Percentiles rank a stretch among this genome's conserved stretches.
phyloP scores from a whole-genome alignment of 92 coral and sea anemone species.

The Epizoanthus fatuus region DNA sequence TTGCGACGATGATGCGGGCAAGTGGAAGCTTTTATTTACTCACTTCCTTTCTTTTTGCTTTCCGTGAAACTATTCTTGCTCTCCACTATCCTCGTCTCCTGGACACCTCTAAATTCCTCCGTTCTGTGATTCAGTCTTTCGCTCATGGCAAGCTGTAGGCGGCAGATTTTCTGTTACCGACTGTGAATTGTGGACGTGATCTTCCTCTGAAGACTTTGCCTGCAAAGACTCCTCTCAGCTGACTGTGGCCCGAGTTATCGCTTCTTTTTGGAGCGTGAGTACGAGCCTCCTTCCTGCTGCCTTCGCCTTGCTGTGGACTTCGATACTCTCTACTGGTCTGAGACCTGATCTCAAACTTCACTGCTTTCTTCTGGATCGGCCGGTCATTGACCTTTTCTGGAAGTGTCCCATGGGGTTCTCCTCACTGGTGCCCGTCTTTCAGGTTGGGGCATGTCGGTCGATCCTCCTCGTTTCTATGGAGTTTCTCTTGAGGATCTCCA shows the following conservation, averaged over 20 bases:
- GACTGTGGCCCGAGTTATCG: not conserved
- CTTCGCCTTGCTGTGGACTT: not conserved
- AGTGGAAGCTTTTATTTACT: conserved; percentile 1
- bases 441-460: conserved; percentile 18
- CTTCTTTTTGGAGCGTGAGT: not conserved
- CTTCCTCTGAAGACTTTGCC: not conserved
- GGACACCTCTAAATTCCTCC: not conserved
- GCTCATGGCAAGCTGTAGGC: conserved; percentile 1
- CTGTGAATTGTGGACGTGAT: not conserved
- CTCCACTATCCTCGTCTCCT: not conserved
- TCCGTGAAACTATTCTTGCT: not conserved
- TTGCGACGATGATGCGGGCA: not conserved
- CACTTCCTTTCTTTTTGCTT: not conserved
- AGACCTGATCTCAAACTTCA: conserved; percentile 35
- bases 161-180: not conserved
- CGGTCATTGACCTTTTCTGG: conserved; percentile 14
- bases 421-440: conserved; percentile 30
- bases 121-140: not conserved
- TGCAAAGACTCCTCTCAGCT: not conserved
- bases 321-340: conserved; percentile 32
- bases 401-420: conserved; percentile 48
- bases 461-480: conserved; percentile 22
- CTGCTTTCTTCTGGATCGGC: not conserved
- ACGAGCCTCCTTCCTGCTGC: conserved; percentile 7
- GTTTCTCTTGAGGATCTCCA: not conserved